Evolutionary conservation across 2,888 invertebrate genomes (phyloP).

Genomic region (Lapara coniferarum): DNA sequence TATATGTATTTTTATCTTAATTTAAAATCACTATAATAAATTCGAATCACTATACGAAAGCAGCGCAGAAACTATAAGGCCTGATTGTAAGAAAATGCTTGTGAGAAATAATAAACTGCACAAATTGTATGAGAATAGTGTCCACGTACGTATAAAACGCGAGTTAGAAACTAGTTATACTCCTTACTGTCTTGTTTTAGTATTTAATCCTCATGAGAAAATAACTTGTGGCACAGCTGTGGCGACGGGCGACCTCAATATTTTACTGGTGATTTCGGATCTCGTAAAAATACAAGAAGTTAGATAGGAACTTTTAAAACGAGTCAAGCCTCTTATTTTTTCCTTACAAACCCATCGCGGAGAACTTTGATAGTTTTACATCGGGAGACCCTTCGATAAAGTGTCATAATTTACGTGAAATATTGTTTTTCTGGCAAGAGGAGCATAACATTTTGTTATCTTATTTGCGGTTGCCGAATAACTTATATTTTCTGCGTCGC

Average conservation of each 20-base stretch:
- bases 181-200: slow-evolving; percentile 38
- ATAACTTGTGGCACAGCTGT: slow-evolving; percentile 60
- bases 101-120: background rate
- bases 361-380: slow-evolving; percentile 75
- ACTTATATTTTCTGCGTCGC: slow-evolving; percentile 48
- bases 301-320: slow-evolving; percentile 67
- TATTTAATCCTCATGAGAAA: slow-evolving; percentile 58
- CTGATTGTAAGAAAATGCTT: background rate
- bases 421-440: slow-evolving; percentile 64
- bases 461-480: slow-evolving; percentile 62
- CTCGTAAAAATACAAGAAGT: slow-evolving; percentile 67
- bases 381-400: slow-evolving; percentile 72
- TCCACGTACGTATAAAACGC: slow-evolving; percentile 23
- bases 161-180: slow-evolving; percentile 34
- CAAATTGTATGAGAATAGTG: slow-evolving; percentile 10
- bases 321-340: slow-evolving; percentile 62
- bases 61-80: background rate
- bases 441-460: slow-evolving; percentile 62
- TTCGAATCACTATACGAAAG: too few species aligned
- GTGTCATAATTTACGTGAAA: slow-evolving; percentile 76
- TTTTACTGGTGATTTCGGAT: slow-evolving; percentile 70
- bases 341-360: slow-evolving; percentile 64
- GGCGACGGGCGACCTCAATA: slow-evolving; percentile 56
- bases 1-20: too few species aligned
- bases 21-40: too few species aligned